Base-by-base conservation (phyloP, 2,113 vertebrate species). In the Chloebia gouldiae region DNA sequence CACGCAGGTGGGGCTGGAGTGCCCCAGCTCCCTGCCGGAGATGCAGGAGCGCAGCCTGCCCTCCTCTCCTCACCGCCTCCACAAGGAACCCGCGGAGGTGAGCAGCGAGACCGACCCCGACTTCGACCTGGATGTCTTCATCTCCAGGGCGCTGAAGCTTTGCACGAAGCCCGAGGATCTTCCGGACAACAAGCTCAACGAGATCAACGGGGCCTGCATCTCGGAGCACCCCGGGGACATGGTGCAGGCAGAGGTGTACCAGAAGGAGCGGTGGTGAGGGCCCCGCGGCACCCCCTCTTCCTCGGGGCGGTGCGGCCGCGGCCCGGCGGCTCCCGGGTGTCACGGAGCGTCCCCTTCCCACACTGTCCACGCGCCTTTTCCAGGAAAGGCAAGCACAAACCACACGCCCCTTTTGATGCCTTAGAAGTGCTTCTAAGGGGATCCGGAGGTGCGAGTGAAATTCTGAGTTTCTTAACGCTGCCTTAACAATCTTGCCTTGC, bases 41-140 rank as follows among this genome's bases (percentile, higher is more conserved):
- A 90, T 94, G 31, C 98, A 86, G 37, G 96, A 97, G 59, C 47
- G 40, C 31, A 88, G 81, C 96, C 60, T 98, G 97, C 93, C 98
- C 9, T 63, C 97, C 56, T 60, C 97, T 35, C 90, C 96, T 31
- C 97, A 66, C 11, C 93, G 13, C 2, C 96, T 84, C 91, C 97
- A 28, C 96, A 51, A 83, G 13, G 97, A 97, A 2, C 95, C 82
- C 10, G 4, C 88, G 0, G 95, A 96, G 35, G 95, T 93, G 3
- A 73, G 4, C 87, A 15, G 65, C 1, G 94, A 97, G 25, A 94
- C 98, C 7, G 98, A 98, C 35, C 96, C 98, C 7, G 97, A 98
- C 21, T 99, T 99, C 22, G 97, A 99, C 95, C 79, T 99, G 97
- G 99, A 99, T 0, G 97, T 99, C 93, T 99, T 99, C 96, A 99